These are phyloP conservation scores for Drosophila pseudoobscura DNA, from an alignment of 1,140 invertebrate genomes.

Conservation along the genomic window DNA sequence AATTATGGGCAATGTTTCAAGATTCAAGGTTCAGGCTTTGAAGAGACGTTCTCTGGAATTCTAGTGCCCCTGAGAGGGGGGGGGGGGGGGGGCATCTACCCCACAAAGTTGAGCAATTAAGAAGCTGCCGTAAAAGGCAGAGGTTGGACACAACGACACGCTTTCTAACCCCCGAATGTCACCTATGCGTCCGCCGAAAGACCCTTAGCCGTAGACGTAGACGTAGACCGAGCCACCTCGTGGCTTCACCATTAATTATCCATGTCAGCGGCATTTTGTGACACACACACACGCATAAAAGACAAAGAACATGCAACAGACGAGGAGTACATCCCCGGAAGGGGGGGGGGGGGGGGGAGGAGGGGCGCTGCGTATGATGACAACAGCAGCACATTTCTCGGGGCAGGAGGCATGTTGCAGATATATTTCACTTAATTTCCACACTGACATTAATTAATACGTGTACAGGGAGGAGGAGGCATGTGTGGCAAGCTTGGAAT, in stretches of 20 bases:
- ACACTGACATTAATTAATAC: slow-evolving; percentile 79
- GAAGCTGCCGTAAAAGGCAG: slow-evolving; percentile 30
- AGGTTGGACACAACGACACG: slow-evolving; percentile 22
- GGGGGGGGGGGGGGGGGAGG: too few species aligned
- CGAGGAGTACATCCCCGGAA: too few species aligned
- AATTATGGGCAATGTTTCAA: slow-evolving; percentile 1
- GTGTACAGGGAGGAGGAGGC: slow-evolving; percentile 1
- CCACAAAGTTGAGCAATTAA: slow-evolving; percentile 56
- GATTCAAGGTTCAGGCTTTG: too few species aligned
- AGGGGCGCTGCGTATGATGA: slow-evolving; percentile 10
- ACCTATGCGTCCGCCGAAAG: slow-evolving; percentile 13
- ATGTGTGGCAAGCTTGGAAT: slow-evolving; percentile 10
- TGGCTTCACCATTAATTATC: slow-evolving; percentile 77
- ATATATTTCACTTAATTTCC: slow-evolving; percentile 80
- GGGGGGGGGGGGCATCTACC: background rate
- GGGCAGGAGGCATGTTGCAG: slow-evolving; percentile 63
- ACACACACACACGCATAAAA: slow-evolving; percentile 53
- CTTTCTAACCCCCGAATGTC: slow-evolving; percentile 7
- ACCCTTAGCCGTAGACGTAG: too few species aligned
- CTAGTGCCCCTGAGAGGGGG: too few species aligned
- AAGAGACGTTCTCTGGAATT: too few species aligned
- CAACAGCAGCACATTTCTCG: slow-evolving; percentile 48
- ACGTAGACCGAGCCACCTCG: slow-evolving; percentile 8
- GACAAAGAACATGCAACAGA: slow-evolving; percentile 7
- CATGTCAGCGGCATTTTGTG: slow-evolving; percentile 81